phyloP scores from a whole-genome alignment of 2,888 invertebrate genomes.

The Lasioglossum morio region DNA sequence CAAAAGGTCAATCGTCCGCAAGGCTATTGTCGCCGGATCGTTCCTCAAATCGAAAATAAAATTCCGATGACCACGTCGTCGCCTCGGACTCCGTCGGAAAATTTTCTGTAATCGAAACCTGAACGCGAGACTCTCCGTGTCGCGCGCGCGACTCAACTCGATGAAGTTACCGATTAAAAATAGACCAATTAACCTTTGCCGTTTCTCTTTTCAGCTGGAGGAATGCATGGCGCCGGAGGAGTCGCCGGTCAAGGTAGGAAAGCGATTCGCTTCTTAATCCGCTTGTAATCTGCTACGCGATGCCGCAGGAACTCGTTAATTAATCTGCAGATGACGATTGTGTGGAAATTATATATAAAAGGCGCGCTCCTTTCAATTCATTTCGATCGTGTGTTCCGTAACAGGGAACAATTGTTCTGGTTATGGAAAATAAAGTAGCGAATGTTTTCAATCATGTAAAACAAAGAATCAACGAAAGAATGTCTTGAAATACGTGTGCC shows the following conservation, averaged over 20 bases:
- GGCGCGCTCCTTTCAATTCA: background rate
- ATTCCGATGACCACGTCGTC: constrained; percentile 28
- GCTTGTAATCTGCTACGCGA: background rate
- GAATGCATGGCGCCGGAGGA: constrained; percentile 62
- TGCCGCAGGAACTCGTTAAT: background rate
- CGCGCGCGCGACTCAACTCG: constrained; percentile 31
- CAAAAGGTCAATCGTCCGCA: constrained; percentile 16
- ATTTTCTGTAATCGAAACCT: constrained; percentile 42
- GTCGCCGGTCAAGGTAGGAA: constrained; percentile 69
- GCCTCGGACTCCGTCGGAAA: constrained; percentile 9
- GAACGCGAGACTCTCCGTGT: constrained; percentile 15
- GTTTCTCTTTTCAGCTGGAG: constrained; percentile 69
- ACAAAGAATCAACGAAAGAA: no score
- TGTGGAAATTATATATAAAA: background rate
- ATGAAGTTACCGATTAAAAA: background rate
- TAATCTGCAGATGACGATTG: background rate
- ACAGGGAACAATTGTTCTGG: no score
- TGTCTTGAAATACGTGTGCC: no score
- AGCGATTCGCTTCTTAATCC: background rate
- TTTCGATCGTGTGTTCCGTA: background rate
- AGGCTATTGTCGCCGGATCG: background rate
- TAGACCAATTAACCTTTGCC: constrained; percentile 24
- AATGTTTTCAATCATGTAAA: no score
- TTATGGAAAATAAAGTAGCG: no score
- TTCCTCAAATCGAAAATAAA: constrained; percentile 17